Evolutionary conservation across 2,888 invertebrate genomes (phyloP).

Genomic region (Choreutis nemorana): DNA sequence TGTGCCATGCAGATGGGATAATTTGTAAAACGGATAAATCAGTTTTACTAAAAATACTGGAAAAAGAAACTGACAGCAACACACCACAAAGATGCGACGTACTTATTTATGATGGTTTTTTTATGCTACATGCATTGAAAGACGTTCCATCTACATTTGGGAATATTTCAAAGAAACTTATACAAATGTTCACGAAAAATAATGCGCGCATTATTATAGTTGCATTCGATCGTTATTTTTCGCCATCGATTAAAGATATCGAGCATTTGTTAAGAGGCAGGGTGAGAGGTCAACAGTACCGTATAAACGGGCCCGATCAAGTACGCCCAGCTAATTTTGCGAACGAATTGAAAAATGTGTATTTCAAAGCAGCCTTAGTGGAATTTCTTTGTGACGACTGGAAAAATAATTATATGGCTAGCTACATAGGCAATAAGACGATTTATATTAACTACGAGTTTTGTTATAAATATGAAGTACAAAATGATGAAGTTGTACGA

Average conservation of each 20-base stretch:
- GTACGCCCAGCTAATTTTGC: constrained; percentile 10
- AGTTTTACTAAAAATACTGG: constrained; percentile 12
- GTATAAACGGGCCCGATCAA: constrained; percentile 12
- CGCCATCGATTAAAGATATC: constrained; percentile 15
- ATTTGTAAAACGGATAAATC: constrained; percentile 21
- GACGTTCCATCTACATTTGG: background rate
- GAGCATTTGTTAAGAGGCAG: constrained; percentile 10
- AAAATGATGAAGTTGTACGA: constrained; percentile 5
- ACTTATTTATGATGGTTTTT: constrained; percentile 1
- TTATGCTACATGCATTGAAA: background rate
- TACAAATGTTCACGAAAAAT: background rate
- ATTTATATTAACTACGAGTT: constrained; percentile 11
- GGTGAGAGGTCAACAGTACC: constrained; percentile 6
- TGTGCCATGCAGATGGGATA: constrained; percentile 18
- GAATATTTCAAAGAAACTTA: constrained; percentile 2
- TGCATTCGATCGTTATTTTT: constrained; percentile 14
- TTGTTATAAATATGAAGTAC: constrained; percentile 8
- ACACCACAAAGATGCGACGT: background rate
- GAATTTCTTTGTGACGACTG: constrained; percentile 12
- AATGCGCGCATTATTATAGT: constrained; percentile 9
- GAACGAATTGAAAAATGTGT: constrained; percentile 12
- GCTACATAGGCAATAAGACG: constrained; percentile 9
- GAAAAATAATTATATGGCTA: constrained; percentile 8
- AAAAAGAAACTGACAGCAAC: constrained; percentile 4
- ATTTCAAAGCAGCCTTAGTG: constrained; percentile 13